Evolutionary conservation across 2,113 vertebrate genomes (phyloP), one percentile per base, ranked within the genome.

Genomic region (Pelobates fuscus): DNA sequence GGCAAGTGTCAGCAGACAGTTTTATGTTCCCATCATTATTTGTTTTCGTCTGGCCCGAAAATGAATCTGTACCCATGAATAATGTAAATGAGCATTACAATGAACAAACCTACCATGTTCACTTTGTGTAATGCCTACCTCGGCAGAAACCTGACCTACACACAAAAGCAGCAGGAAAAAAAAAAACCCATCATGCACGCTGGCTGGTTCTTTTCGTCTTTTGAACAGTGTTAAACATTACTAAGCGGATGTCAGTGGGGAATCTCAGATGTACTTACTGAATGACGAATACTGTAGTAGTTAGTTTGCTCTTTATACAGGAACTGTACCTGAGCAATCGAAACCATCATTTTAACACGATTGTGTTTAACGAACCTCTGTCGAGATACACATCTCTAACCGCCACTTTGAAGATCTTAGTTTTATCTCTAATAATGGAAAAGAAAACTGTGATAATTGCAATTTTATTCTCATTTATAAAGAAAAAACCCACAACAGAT

Each of bases 71-170:
- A 10, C 25, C 64, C 59, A 76, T 76, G 37, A 76, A 76, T 76
- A 76, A 76, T 76, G 63, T 58, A 76, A 65, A 57, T n/a, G 25
- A 76, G 63, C 20, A 26, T 57, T 17, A 25, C 23, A 27, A 58
- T 18, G 41, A 76, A 67, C 54, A 67, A 67, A 76, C 59, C 18
- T 59, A 41, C 54, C n/a, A 67, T 67, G 72, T 67, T 67, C n/a
- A 60, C 17, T 43, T 24, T 54, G 54, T 17, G 27, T 66, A 66
- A 30, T 27, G 52, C 32, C 20, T 58, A 20, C 62, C 63, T 29
- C 27, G 15, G 72, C 54, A 46, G 72, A 67, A 67, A 67, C 37
- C 72, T 49, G 37, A 67, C 30, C 62, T 67, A 66, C 63, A 58
- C 54, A 21, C 15, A 4, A 3, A 58, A 24, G 17, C 14, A 52